Conservation (phyloP, 2,888 invertebrate genomes). For the Tuta absoluta region DNA sequence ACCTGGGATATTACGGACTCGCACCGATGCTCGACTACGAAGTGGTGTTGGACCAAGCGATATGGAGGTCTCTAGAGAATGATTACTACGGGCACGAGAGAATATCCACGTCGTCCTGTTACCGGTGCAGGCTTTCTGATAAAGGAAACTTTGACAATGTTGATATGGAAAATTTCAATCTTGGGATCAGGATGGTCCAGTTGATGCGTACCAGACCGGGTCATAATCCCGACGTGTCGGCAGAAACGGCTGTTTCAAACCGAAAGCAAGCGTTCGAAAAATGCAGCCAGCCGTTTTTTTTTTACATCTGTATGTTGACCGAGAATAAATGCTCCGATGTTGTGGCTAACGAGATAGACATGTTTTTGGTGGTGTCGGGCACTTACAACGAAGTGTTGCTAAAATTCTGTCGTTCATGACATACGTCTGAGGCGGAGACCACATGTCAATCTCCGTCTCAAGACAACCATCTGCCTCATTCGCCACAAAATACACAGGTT, state of each 20-base stretch:
- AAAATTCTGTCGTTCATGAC: not conserved
- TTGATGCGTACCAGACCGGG: not conserved
- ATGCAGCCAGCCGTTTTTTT: not conserved
- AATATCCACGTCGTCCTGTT: not conserved
- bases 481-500: not conserved
- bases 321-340: not conserved
- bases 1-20: not conserved
- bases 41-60: not conserved
- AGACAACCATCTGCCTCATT: not conserved
- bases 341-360: not conserved
- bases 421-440: not conserved
- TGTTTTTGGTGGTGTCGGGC: not conserved
- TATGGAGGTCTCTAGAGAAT: not conserved
- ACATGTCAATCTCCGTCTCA: no score
- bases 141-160: not conserved
- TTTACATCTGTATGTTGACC: not conserved
- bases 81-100: slow-evolving; percentile 3
- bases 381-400: not conserved
- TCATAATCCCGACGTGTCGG: not conserved
- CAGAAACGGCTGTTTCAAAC: not conserved
- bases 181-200: not conserved
- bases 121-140: not conserved
- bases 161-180: not conserved
- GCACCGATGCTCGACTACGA: not conserved
- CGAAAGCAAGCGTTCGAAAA: not conserved